These are phyloP conservation scores for Notarius lentiginosus DNA, from an alignment of 2,113 vertebrate genomes.

Conservation along the genomic window DNA sequence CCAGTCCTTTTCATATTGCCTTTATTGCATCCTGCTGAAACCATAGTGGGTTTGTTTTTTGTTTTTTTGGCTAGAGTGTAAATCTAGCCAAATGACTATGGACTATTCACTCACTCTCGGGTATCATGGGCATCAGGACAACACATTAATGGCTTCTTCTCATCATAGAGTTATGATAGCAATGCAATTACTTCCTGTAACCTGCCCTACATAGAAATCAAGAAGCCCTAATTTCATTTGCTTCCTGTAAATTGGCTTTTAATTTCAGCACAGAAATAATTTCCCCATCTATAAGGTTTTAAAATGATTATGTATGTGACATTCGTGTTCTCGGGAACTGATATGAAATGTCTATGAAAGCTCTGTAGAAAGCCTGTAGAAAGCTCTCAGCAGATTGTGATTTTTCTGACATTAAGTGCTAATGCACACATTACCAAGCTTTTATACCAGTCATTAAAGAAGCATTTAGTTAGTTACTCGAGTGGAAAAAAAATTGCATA, in stretches of 20 bases:
- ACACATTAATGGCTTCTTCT: constrained; percentile 64
- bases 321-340: constrained; percentile 69
- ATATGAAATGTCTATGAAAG: constrained; percentile 65
- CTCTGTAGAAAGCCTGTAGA: constrained; percentile 56
- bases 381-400: constrained; percentile 43
- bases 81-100: neutral
- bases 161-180: constrained; percentile 68
- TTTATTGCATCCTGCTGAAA: neutral
- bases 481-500: constrained; percentile 53
- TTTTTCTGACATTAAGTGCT: constrained; percentile 35
- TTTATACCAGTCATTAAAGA: constrained; percentile 48
- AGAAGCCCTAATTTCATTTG: constrained; percentile 72
- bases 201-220: constrained; percentile 70
- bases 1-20: neutral
- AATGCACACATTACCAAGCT: constrained; percentile 22
- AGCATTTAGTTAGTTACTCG: constrained; percentile 45
- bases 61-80: neutral
- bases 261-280: constrained; percentile 62
- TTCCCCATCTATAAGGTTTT: constrained; percentile 62
- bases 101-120: constrained; percentile 5
- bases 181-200: constrained; percentile 68
- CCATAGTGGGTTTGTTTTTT: neutral
- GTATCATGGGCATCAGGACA: constrained; percentile 60
- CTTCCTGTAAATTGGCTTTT: constrained; percentile 72
- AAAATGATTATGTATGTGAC: constrained; percentile 68